A percentile compares a stretch with the other conserved stretches of the same genome.
Evolutionary conservation across 2,888 invertebrate species (phyloP).

Genomic region (Alcis repandata): DNA sequence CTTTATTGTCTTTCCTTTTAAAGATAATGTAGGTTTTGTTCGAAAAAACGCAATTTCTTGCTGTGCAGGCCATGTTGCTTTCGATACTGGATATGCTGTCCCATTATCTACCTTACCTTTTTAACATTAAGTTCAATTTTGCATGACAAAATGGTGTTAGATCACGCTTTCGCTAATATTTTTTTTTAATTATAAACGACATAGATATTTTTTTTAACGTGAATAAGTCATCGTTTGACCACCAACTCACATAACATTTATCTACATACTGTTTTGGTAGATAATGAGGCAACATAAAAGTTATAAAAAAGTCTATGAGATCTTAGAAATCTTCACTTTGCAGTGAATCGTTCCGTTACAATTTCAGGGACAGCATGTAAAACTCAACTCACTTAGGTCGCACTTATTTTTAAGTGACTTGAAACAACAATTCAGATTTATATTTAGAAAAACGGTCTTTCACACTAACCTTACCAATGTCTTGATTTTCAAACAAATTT

Average conservation of each 20-base stretch:
- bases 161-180: not conserved
- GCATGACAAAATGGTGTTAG: not conserved
- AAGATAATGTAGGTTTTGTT: constrained; percentile 16
- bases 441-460: no score
- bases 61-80: constrained; percentile 17
- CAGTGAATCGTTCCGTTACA: not conserved
- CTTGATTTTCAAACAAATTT: no score
- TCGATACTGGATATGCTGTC: not conserved
- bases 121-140: not conserved
- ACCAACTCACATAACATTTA: not conserved
- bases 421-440: no score
- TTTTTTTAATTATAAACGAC: no score
- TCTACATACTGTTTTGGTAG: not conserved
- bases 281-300: not conserved
- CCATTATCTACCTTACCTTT: not conserved
- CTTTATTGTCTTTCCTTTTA: constrained; percentile 27
- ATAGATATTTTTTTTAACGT: no score
- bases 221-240: no score
- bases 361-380: constrained; percentile 1
- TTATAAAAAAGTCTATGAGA: constrained; percentile 9
- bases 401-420: not conserved
- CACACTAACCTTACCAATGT: not conserved
- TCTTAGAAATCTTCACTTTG: not conserved
- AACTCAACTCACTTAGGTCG: not conserved
- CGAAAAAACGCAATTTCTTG: not conserved